Base-by-base conservation (phyloP, 2,888 invertebrate genomes). In the Dascillus cervinus region DNA sequence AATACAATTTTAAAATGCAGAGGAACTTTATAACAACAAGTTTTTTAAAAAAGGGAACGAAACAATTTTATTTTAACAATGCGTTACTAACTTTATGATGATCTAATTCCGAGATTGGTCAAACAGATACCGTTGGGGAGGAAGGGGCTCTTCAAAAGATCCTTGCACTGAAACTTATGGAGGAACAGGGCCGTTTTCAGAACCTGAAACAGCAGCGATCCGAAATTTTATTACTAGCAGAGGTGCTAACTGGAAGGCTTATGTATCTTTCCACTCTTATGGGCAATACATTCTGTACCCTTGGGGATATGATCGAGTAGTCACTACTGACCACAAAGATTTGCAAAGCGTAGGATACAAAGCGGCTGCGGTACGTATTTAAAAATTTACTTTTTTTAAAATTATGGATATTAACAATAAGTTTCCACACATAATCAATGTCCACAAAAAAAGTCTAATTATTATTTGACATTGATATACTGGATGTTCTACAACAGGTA, bases 271-370 rank as follows among this genome's bases (percentile, higher is more conserved):
- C 64, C 88, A 88, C 60, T 86, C 86, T 50, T 88, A 88, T 43
- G 87, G 87, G 0, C 87, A 94, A 52, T 85, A 84, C 55, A 75
- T 89, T 30, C 66, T 90, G 4, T 84, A 85, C 55, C 88, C 90
- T 4, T 90, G 88, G 88, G 89, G 89, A 11, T 88, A 87, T 56
- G 82, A 82, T 47, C 72, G 73, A 33, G 71, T 71, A 3, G 71
- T 82, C 3, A 79, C 86, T 1, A 75, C 79, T 37, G 83, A 84
- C 58, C 70, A 81, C 50, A 60, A 69, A 32, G 82, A 86, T 36
- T 67, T 88, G 35, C 75, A 84, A 45, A 59, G 55, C 8, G 74
- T 84, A n/a, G 87, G 79, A 9, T 72, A 75, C 15, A 70, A 72
- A 53, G 79, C 82, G 26, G 83, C 84, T 31, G 64, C 71, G 58